Conservation (phyloP, 1,140 invertebrate genomes). For the Agrilus planipennis region DNA sequence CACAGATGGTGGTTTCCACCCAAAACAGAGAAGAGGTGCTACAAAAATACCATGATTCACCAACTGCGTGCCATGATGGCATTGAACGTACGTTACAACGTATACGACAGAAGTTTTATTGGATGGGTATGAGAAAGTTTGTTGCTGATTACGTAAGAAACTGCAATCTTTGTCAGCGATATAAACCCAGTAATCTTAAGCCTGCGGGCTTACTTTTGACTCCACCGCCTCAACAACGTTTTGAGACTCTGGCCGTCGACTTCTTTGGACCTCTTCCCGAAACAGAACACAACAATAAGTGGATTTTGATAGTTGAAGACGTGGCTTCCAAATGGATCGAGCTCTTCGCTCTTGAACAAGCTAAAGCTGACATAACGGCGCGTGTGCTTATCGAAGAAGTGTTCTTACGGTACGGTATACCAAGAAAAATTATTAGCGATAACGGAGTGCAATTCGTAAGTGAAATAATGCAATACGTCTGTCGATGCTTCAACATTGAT, state of each 20-base stretch:
- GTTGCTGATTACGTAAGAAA: slow-evolving; percentile 12
- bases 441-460: too few relatives aligned
- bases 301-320: slow-evolving; percentile 10
- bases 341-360: slow-evolving; percentile 4
- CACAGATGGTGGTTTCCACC: slow-evolving; percentile 14
- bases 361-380: slow-evolving; percentile 6
- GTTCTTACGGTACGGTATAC: slow-evolving; percentile 9
- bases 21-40: slow-evolving; percentile 9
- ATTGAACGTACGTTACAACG: slow-evolving; percentile 15
- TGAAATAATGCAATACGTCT: too few relatives aligned
- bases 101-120: slow-evolving; percentile 18
- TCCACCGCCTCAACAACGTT: slow-evolving; percentile 8
- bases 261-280: slow-evolving; percentile 24
- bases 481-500: too few relatives aligned
- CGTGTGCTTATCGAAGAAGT: slow-evolving; percentile 8
- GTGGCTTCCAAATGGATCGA: slow-evolving; percentile 6
- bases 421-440: too few relatives aligned
- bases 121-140: slow-evolving; percentile 14
- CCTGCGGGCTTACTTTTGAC: slow-evolving; percentile 17
- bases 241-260: slow-evolving; percentile 25
- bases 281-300: neutral
- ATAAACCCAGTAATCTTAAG: slow-evolving; percentile 15
- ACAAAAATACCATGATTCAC: slow-evolving; percentile 18
- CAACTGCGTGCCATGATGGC: slow-evolving; percentile 24
- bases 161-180: slow-evolving; percentile 16